These are phyloP conservation scores for Drosophila gaucha DNA, from an alignment of 2,888 invertebrate species.

Conservation along the genomic window DNA sequence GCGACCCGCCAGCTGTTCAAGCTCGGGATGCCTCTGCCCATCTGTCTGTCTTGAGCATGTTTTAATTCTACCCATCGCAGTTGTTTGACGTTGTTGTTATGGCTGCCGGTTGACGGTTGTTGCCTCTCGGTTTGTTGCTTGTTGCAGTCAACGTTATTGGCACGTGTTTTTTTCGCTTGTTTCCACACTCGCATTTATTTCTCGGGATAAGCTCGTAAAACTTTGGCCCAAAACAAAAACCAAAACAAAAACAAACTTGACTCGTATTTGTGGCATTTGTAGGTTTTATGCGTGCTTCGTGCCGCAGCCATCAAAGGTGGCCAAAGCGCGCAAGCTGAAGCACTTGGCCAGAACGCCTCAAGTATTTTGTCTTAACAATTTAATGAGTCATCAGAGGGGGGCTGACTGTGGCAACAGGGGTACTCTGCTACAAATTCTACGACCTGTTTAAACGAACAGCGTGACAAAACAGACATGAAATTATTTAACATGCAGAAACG, in stretches of 20 bases:
- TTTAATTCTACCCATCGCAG: constrained; percentile 45
- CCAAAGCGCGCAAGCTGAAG: constrained; percentile 24
- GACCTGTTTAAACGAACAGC: constrained; percentile 44
- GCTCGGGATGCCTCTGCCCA: constrained; percentile 21
- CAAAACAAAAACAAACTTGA: constrained; percentile 39
- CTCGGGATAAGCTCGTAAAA: constrained; percentile 71
- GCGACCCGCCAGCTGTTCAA: constrained; percentile 20
- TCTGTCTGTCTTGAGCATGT: constrained; percentile 16
- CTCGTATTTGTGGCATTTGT: constrained; percentile 58
- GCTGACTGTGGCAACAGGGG: background rate
- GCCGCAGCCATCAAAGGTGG: constrained; percentile 39
- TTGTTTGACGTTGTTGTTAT: constrained; percentile 39
- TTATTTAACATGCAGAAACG: constrained; percentile 28
- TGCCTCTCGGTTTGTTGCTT: constrained; percentile 6
- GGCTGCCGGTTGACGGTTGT: constrained; percentile 21
- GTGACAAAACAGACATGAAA: constrained; percentile 55
- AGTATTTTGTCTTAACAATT: constrained; percentile 50
- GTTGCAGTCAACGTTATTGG: constrained; percentile 54
- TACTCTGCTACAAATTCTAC: background rate
- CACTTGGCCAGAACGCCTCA: constrained; percentile 42
- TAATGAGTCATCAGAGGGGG: constrained; percentile 56
- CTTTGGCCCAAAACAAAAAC: constrained; percentile 51
- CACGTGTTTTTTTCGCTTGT: constrained; percentile 53
- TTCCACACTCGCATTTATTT: constrained; percentile 43
- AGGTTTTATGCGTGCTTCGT: constrained; percentile 66